These are phyloP conservation scores for Myripristis jacobus DNA, from an alignment of 2,797 vertebrate genomes.

Conservation along the genomic window DNA sequence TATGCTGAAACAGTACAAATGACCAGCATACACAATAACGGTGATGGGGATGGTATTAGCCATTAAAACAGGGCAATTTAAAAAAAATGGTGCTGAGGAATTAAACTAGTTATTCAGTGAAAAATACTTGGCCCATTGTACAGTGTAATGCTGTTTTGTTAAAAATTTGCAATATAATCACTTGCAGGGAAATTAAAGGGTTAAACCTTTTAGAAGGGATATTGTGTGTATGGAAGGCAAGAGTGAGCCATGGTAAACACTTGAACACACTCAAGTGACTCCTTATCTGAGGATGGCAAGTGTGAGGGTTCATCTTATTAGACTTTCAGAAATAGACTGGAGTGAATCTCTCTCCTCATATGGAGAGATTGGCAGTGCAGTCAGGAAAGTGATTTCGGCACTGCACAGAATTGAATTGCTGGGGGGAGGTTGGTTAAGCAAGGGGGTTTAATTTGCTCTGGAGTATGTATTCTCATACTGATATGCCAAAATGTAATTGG, in stretches of 20 bases:
- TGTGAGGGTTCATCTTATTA: conserved; percentile 81
- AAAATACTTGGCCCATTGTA: conserved; percentile 12
- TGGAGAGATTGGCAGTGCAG: conserved; percentile 78
- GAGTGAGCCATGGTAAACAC: conserved; percentile 76
- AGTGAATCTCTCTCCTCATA: conserved; percentile 74
- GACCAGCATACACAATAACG: conserved; percentile 24
- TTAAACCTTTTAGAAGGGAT: conserved; percentile 49
- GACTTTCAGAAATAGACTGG: conserved; percentile 79
- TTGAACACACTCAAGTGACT: conserved; percentile 77
- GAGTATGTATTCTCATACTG: conserved; percentile 81
- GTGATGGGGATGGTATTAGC: conserved; percentile 37
- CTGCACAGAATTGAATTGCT: conserved; percentile 79
- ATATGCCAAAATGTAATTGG: conserved; percentile 85
- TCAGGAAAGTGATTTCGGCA: conserved; percentile 80
- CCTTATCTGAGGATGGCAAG: conserved; percentile 77
- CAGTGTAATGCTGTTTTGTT: conserved; percentile 10
- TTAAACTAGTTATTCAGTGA: conserved; percentile 25
- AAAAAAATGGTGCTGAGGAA: conserved; percentile 12
- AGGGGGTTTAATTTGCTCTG: conserved; percentile 84
- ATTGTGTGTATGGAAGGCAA: conserved; percentile 59
- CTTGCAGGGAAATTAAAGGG: conserved; percentile 45
- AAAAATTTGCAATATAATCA: conserved; percentile 26
- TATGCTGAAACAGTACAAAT: conserved; percentile 21
- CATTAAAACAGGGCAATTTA: conserved; percentile 24
- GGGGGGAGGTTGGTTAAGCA: conserved; percentile 74